Percentiles rank a stretch among this genome's conserved stretches.
These are phyloP conservation scores for Anguilla pacifica DNA, from an alignment of 2,797 vertebrate genomes.

Conservation along the genomic window DNA sequence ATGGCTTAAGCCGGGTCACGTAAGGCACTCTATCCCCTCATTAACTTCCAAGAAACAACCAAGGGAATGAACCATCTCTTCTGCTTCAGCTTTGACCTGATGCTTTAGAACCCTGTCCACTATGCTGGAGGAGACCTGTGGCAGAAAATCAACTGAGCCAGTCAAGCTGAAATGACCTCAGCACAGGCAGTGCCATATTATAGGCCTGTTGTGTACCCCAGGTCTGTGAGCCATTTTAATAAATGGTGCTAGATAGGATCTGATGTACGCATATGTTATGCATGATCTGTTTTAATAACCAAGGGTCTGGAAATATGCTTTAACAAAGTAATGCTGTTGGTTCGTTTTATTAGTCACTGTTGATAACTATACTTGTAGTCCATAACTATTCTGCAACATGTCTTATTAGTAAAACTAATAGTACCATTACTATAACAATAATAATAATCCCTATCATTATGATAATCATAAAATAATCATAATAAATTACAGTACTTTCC, in stretches of 20 bases:
- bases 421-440: no score
- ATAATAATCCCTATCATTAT: no score
- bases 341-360: background rate
- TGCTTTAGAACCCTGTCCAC: background rate
- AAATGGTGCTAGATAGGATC: background rate
- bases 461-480: background rate
- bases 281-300: constrained; percentile 1
- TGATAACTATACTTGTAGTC: background rate
- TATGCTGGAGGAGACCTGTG: background rate
- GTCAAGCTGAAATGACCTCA: constrained; percentile 1
- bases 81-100: no score
- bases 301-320: background rate
- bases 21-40: background rate
- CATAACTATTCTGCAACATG: background rate
- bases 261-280: background rate
- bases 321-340: background rate
- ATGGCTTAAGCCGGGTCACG: background rate
- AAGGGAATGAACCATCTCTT: background rate
- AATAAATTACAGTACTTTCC: background rate
- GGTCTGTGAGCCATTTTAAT: background rate
- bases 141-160: background rate
- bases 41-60: background rate
- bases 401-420: background rate
- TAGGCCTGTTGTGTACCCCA: background rate
- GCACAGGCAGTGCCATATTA: background rate